Base-by-base conservation (phyloP, 2,797 vertebrate species). In the Ceyx erithaca region DNA sequence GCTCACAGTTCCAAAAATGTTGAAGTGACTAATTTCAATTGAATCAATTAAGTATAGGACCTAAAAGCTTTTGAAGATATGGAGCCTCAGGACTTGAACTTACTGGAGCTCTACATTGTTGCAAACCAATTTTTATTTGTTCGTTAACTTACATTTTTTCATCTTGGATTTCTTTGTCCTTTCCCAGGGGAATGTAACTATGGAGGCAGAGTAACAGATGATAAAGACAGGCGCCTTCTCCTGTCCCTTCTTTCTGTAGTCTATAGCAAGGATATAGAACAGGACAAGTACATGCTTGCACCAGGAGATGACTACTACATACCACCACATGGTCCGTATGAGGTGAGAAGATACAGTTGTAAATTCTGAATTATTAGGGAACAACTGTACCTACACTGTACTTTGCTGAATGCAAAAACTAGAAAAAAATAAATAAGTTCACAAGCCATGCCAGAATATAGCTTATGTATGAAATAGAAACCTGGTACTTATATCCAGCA, bases 151-250 rank as follows among this genome's bases (percentile, higher is more conserved):
- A 14, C 22, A 16, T 0, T 5, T 20, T 81, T 75, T 85, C 49
- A 31, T 90, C 18, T 41, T 63, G 52, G 1, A 75, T 78, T 77
- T 81, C 59, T 94, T 46, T 94, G 62, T 62, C 12, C 41, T 87
- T 84, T 91, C 62, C 48, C 80, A 99, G 99, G 99, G 45, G 99
- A 99, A 97, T 99, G 99, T 94, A 99, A 99, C 97, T 99, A 99
- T 9, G 99, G 99, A 46, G 99, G 99, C 6, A 97, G 99, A 96
- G 99, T 99, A 94, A 99, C 99, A 9, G 99, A 99, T 90, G 99
- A 99, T 94, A 99, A 99, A 96, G 99, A 99, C 97, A 98, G 99
- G 41, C 98, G 99, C 51, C 98, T 99, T 85, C 98, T 99, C 71
- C 94, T 99, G 45, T 99, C 99, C 3, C 98, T 99, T 69, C 97